Evolutionary conservation across 2,888 invertebrate species (phyloP).

Genomic region (Callosobruchus maculatus): DNA sequence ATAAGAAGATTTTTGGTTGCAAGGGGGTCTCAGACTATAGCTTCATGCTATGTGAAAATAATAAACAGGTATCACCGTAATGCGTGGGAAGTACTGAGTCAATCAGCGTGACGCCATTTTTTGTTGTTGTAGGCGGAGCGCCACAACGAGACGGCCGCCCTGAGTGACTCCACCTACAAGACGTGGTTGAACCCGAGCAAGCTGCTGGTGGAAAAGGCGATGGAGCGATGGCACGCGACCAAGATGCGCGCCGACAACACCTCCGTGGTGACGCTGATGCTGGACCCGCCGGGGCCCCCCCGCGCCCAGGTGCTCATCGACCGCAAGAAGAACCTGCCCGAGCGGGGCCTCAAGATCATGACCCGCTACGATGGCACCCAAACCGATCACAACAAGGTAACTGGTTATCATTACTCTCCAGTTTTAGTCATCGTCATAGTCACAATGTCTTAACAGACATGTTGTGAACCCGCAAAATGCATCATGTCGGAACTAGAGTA

Average conservation of each 20-base stretch:
- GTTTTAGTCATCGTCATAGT: too few species aligned
- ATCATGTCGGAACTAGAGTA: too few species aligned
- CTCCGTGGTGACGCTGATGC: conserved; percentile 86
- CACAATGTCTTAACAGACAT: too few species aligned
- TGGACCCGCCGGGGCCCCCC: conserved; percentile 85
- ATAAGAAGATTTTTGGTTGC: too few species aligned
- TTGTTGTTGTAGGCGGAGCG: conserved; percentile 53
- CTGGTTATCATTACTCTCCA: not conserved
- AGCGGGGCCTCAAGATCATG: conserved; percentile 40
- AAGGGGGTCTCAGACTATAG: too few species aligned
- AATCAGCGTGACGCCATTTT: too few species aligned
- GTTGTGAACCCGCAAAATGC: too few species aligned
- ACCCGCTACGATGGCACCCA: conserved; percentile 34
- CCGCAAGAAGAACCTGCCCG: conserved; percentile 35
- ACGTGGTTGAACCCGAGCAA: conserved; percentile 90
- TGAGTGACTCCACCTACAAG: conserved; percentile 46
- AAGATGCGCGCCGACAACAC: conserved; percentile 94
- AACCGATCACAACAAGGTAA: not conserved
- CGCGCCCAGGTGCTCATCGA: conserved; percentile 59
- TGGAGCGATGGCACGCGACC: conserved; percentile 78
- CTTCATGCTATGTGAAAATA: too few species aligned
- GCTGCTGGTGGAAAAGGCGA: conserved; percentile 77
- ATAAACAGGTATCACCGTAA: too few species aligned
- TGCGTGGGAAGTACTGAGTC: too few species aligned
- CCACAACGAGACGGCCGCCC: conserved; percentile 68